A percentile compares a stretch with the other conserved stretches of the same genome.
Conservation (phyloP, 2,888 invertebrate species). For the Tachina fera region DNA sequence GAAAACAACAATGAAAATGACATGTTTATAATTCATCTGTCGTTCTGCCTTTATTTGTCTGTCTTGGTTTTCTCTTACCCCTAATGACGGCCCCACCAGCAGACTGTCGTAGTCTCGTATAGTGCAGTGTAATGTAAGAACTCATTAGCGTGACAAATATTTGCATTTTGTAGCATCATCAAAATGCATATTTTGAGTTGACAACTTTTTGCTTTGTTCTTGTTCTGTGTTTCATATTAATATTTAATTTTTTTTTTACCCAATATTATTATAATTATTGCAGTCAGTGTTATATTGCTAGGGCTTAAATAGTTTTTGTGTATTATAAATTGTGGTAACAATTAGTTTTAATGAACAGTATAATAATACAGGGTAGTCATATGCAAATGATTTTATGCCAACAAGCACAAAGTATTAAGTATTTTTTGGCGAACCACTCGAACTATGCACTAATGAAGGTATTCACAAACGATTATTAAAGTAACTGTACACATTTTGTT, state of each 20-base stretch:
- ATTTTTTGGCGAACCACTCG: background rate
- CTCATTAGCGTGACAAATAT: conserved; percentile 70
- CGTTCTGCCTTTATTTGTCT: conserved; percentile 19
- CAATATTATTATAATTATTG: conserved; percentile 59
- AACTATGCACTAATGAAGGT: background rate
- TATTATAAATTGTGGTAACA: conserved; percentile 61
- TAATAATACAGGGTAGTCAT: conserved; percentile 47
- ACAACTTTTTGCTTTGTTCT: conserved; percentile 37
- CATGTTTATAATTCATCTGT: conserved; percentile 63
- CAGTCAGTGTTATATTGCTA: conserved; percentile 57
- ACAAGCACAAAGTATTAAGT: background rate
- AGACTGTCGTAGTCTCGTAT: conserved; percentile 5
- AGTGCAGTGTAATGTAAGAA: conserved; percentile 46
- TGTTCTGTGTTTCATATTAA: conserved; percentile 56
- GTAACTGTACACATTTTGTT: no score
- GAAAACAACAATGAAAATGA: conserved; percentile 48
- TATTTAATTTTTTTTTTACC: conserved; percentile 62
- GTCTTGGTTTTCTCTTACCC: conserved; percentile 19
- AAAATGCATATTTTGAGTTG: conserved; percentile 61
- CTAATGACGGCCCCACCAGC: conserved; percentile 15
- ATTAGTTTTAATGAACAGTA: conserved; percentile 53
- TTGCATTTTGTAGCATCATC: conserved; percentile 63
- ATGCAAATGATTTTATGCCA: background rate
- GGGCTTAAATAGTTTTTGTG: conserved; percentile 48
- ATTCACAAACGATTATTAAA: no score